Percentiles rank a stretch among this genome's conserved stretches.
Conservation (phyloP, 2,113 vertebrate species). For the Aramus guarauna region DNA sequence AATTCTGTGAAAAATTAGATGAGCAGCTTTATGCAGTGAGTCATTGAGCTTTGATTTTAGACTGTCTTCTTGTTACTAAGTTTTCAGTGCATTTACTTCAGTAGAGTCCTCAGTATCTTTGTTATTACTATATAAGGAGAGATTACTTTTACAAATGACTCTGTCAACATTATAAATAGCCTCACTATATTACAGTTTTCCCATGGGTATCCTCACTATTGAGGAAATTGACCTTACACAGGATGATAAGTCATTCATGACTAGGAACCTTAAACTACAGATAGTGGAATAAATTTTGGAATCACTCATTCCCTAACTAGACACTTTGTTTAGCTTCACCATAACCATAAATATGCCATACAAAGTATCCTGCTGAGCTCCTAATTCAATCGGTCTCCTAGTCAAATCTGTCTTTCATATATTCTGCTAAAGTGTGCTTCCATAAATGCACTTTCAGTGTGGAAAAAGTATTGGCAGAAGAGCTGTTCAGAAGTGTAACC, state of each 20-base stretch:
- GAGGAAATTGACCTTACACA: slow-evolving; percentile 21
- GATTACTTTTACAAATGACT: background rate
- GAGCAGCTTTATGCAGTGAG: background rate
- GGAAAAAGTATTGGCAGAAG: background rate
- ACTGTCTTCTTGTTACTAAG: background rate
- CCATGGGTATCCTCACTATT: background rate
- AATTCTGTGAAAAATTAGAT: background rate
- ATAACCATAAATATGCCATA: background rate
- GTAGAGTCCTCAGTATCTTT: background rate
- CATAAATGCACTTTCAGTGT: background rate
- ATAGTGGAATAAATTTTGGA: slow-evolving; percentile 27
- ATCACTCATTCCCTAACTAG: background rate
- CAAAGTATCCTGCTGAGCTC: background rate
- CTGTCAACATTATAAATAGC: slow-evolving; percentile 21
- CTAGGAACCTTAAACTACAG: background rate
- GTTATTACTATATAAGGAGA: slow-evolving; percentile 33
- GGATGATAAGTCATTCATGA: background rate
- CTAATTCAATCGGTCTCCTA: background rate
- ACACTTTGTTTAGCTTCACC: background rate
- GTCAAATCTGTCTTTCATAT: background rate
- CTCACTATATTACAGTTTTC: background rate
- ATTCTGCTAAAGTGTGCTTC: background rate
- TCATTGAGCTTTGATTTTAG: background rate
- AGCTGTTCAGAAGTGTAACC: background rate
- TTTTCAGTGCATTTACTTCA: background rate